Evolutionary conservation across 2,113 vertebrate species (phyloP).

Genomic region (Protomyctophum bolini): DNA sequence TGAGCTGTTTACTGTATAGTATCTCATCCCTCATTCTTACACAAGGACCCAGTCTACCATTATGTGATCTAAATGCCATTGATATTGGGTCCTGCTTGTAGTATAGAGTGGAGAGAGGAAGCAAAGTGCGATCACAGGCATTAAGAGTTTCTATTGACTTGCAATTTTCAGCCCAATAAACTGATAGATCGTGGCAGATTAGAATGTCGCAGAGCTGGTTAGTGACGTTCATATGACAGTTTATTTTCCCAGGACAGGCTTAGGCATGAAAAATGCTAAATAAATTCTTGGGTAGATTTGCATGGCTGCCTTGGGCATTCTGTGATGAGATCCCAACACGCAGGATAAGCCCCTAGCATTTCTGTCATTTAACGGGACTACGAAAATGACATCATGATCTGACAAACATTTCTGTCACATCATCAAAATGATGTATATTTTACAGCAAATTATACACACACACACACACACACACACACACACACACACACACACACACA

Average conservation of each 20-base stretch:
- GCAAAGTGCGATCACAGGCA: conserved; percentile 22
- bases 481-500: conserved; percentile 11
- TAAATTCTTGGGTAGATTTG: conserved; percentile 31
- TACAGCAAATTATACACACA: conserved; percentile 14
- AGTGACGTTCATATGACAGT: conserved; percentile 19
- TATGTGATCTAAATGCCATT: conserved; percentile 8
- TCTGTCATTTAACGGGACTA: conserved; percentile 3
- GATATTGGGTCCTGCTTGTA: background rate
- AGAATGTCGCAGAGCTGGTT: conserved; percentile 21
- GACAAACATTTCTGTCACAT: too few relatives aligned
- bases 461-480: background rate
- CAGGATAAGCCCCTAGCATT: conserved; percentile 41
- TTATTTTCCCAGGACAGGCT: background rate
- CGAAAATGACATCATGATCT: too few relatives aligned
- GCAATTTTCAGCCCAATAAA: conserved; percentile 11
- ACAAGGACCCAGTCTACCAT: conserved; percentile 5
- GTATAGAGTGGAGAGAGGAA: background rate
- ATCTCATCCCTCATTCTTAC: background rate
- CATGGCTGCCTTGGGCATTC: conserved; percentile 36
- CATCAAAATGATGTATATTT: background rate
- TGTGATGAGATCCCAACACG: conserved; percentile 49
- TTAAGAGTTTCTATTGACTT: background rate
- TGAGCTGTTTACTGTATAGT: background rate
- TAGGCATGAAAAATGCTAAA: conserved; percentile 16
- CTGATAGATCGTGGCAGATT: conserved; percentile 3